These are phyloP conservation scores for Dermolepida albohirtum DNA, from an alignment of 2,888 invertebrate genomes.

Conservation along the genomic window DNA sequence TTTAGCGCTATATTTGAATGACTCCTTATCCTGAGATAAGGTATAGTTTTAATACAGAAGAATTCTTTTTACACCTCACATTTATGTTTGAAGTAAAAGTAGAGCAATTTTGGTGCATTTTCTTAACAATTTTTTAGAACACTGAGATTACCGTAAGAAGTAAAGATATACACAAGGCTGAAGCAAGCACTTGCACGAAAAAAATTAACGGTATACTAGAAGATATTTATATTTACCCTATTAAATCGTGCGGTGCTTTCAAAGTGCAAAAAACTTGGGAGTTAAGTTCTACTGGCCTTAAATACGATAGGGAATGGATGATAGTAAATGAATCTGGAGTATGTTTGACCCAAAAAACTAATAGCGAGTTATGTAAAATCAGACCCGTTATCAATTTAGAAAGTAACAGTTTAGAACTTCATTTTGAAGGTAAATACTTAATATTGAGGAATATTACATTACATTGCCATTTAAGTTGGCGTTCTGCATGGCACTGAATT, in stretches of 20 bases:
- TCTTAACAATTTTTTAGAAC: too few species aligned
- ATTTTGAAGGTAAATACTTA: conserved; percentile 69
- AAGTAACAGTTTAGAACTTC: conserved; percentile 68
- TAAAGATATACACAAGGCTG: neutral
- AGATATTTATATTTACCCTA: conserved; percentile 78
- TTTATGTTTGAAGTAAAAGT: too few species aligned
- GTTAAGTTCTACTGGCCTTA: conserved; percentile 80
- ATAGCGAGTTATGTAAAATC: conserved; percentile 82
- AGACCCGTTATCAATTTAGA: conserved; percentile 77
- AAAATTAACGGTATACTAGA: conserved; percentile 51
- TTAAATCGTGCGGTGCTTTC: conserved; percentile 91
- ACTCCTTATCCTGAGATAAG: too few species aligned
- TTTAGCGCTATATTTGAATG: too few species aligned
- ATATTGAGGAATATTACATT: too few species aligned
- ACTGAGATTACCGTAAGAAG: too few species aligned
- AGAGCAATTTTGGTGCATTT: too few species aligned
- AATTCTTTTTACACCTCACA: too few species aligned
- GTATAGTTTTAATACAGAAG: too few species aligned
- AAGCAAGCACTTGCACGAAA: neutral
- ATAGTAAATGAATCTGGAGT: conserved; percentile 84
- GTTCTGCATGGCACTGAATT: too few species aligned
- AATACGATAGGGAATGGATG: conserved; percentile 95
- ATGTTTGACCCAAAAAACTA: conserved; percentile 89
- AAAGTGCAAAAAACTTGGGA: conserved; percentile 77
- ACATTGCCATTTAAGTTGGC: too few species aligned